These are phyloP conservation scores for Cyprinella venusta DNA, from an alignment of 2,797 vertebrate species.

Conservation along the genomic window DNA sequence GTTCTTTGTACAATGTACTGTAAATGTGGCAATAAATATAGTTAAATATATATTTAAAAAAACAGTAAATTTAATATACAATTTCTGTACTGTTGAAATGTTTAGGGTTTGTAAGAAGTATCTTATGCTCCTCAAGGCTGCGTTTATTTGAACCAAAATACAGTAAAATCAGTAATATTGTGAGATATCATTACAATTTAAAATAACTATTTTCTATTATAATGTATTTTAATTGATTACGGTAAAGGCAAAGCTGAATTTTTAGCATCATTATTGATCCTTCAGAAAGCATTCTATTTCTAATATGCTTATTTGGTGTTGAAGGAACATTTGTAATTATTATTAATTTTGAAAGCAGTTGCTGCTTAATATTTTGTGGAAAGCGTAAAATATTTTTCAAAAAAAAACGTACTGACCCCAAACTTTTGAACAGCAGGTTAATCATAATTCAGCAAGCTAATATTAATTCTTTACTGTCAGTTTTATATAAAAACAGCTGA, in stretches of 20 bases:
- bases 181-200: not conserved
- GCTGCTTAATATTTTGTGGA: not conserved
- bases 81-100: too few species aligned
- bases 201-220: not conserved
- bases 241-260: not conserved
- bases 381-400: not conserved
- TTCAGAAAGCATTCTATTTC: not conserved
- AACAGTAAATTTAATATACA: not conserved
- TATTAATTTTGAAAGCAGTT: not conserved
- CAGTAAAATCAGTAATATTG: not conserved
- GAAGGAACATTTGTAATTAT: not conserved
- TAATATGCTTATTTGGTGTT: not conserved
- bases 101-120: not conserved
- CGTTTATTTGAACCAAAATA: not conserved
- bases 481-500: not conserved
- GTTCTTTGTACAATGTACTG: not conserved
- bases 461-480: not conserved
- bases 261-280: not conserved
- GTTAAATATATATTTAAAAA: not conserved
- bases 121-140: not conserved
- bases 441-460: not conserved
- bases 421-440: not conserved
- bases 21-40: not conserved
- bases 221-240: not conserved
- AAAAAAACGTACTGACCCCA: not conserved